phyloP scores from a whole-genome alignment of 1,140 invertebrate genomes.

The Cydia pomonella region DNA sequence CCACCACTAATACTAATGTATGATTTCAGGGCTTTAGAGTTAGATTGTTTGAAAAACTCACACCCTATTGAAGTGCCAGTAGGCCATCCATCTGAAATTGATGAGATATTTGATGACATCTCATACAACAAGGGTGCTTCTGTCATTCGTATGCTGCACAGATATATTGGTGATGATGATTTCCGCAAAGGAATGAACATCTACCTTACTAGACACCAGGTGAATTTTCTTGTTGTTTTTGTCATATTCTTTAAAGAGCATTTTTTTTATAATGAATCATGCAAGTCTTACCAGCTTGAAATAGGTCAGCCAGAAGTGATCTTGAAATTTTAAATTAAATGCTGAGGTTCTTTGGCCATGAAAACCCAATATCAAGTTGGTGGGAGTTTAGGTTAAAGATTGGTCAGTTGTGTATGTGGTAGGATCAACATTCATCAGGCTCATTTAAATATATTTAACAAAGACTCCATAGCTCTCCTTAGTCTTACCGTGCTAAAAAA shows the following conservation, averaged over 20 bases:
- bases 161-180: constrained; percentile 96
- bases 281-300: too few species aligned
- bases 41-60: constrained; percentile 94
- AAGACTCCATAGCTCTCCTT: too few species aligned
- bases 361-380: too few species aligned
- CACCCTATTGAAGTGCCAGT: constrained; percentile 96
- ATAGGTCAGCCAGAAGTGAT: background rate
- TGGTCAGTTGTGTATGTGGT: too few species aligned
- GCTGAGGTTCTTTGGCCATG: too few species aligned
- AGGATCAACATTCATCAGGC: too few species aligned
- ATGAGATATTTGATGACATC: constrained; percentile 97
- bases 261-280: too few species aligned
- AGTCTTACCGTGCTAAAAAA: too few species aligned
- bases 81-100: constrained; percentile 93
- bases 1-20: background rate
- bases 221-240: constrained; percentile 36
- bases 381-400: too few species aligned
- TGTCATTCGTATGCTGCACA: constrained; percentile 97
- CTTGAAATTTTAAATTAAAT: background rate
- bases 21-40: constrained; percentile 86
- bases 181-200: constrained; percentile 97
- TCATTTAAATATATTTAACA: too few species aligned
- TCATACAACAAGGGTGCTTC: constrained; percentile 97
- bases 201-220: constrained; percentile 93
- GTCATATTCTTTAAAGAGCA: background rate